phyloP scores from a whole-genome alignment of 2,113 vertebrate genomes.

The Sturnus vulgaris region DNA sequence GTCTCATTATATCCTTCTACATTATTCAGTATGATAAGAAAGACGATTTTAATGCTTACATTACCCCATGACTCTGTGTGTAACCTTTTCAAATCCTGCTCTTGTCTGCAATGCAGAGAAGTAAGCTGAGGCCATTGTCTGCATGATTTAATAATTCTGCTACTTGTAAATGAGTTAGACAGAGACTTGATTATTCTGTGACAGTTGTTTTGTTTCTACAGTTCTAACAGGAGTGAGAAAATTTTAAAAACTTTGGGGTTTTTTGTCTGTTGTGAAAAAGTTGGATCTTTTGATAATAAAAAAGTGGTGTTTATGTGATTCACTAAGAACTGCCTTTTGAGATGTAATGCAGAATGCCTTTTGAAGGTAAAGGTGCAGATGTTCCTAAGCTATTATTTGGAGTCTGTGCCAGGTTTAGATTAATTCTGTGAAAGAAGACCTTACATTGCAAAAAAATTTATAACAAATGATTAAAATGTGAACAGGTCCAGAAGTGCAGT shows the following conservation, averaged over 20 bases:
- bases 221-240: neutral
- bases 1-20: neutral
- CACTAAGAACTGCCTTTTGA: neutral
- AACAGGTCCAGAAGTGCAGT: neutral
- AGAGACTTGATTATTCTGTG: neutral
- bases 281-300: neutral
- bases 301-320: neutral
- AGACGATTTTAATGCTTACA: neutral
- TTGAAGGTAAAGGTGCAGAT: neutral
- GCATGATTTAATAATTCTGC: neutral
- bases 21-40: neutral
- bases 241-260: neutral
- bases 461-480: neutral
- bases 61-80: neutral
- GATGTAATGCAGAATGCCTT: neutral
- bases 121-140: neutral
- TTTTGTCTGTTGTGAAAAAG: neutral
- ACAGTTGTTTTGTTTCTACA: neutral
- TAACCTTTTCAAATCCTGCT: neutral
- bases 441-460: neutral
- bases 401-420: neutral
- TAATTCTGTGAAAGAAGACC: fast-evolving
- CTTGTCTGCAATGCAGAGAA: neutral
- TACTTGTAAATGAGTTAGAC: neutral
- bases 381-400: neutral